Conservation (phyloP, 2,797 vertebrate species). For the Peromyscus aztecus region DNA sequence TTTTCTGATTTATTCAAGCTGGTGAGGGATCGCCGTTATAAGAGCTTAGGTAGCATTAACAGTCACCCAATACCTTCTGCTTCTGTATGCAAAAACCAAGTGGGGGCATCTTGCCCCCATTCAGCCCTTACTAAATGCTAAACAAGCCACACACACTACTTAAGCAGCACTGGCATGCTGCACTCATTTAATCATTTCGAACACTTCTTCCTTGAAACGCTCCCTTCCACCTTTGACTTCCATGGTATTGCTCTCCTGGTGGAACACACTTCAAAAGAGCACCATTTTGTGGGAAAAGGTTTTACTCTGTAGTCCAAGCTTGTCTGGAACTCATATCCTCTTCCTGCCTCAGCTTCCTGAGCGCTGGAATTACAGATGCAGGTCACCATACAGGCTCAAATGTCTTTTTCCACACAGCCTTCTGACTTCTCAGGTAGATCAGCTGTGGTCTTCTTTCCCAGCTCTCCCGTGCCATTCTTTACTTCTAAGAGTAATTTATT, state of each 20-base stretch:
- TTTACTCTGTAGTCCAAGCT: neutral
- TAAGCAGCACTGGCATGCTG: slow-evolving; percentile 10
- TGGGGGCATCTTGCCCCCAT: neutral
- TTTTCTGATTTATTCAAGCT: slow-evolving; percentile 31
- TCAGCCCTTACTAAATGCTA: slow-evolving; percentile 45
- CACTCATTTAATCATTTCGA: slow-evolving; percentile 41
- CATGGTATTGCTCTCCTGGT: slow-evolving; percentile 26
- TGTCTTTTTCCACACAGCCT: slow-evolving; percentile 22
- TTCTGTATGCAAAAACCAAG: slow-evolving; percentile 20
- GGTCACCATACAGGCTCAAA: neutral
- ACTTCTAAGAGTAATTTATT: slow-evolving; percentile 44
- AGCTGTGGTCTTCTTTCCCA: neutral
- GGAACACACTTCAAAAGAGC: slow-evolving; percentile 55
- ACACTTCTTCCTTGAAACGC: slow-evolving; percentile 55
- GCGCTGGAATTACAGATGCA: neutral
- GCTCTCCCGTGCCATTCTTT: neutral
- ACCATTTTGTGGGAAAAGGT: neutral
- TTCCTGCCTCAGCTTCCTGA: neutral
- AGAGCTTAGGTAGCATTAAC: neutral
- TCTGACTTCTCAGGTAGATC: slow-evolving; percentile 29
- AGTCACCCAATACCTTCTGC: neutral
- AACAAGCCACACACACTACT: slow-evolving; percentile 35
- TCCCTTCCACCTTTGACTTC: slow-evolving; percentile 20
- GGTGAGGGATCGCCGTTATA: neutral
- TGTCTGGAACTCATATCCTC: neutral